These are phyloP conservation scores for Pharmacophagus antenor DNA, from an alignment of 2,888 invertebrate genomes.

Conservation along the genomic window DNA sequence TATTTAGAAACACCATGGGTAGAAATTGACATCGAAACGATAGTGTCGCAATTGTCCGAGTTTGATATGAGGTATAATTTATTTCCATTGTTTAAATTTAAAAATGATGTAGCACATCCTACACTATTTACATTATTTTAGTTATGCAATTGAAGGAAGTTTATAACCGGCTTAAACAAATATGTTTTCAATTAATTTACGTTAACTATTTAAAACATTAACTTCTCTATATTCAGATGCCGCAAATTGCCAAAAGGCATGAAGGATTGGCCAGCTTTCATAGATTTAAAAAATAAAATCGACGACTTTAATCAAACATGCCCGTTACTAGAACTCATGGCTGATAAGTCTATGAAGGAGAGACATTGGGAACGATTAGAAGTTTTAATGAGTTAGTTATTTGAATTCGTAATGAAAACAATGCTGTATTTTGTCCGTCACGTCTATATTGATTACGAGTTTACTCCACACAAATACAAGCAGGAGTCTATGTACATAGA, in stretches of 20 bases:
- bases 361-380: constrained; percentile 87
- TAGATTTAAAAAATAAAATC: constrained; percentile 92
- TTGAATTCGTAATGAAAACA: no score
- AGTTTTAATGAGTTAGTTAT: constrained; percentile 60
- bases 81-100: background rate
- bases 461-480: no score
- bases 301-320: constrained; percentile 95
- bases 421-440: no score
- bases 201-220: no score
- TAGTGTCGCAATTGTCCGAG: constrained; percentile 88
- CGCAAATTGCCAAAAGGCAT: constrained; percentile 90
- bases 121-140: no score
- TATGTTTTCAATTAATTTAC: no score
- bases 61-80: constrained; percentile 86
- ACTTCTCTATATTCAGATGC: no score
- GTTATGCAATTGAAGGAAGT: no score
- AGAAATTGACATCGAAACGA: constrained; percentile 90
- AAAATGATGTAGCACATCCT: no score
- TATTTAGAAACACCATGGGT: constrained; percentile 93
- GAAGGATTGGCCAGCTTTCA: constrained; percentile 93
- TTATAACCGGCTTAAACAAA: no score
- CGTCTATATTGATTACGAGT: no score
- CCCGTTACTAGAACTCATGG: constrained; percentile 92
- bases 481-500: no score
- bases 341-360: constrained; percentile 91